These are phyloP conservation scores for Rhagoletis pomonella DNA, from an alignment of 1,140 invertebrate species.

Conservation along the genomic window DNA sequence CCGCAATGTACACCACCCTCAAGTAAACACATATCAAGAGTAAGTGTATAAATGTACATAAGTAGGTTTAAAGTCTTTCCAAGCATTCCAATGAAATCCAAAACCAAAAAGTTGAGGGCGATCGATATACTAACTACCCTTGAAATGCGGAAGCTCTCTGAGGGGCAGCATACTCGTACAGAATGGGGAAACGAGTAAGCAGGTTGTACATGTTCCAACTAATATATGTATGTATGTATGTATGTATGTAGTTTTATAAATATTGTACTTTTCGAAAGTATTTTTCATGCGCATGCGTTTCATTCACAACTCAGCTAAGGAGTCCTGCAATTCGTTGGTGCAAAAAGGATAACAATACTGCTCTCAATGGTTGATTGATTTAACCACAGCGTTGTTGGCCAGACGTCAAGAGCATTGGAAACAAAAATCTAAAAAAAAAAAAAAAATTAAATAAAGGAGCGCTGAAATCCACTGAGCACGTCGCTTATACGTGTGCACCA, in stretches of 20 bases:
- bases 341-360: constrained; percentile 23
- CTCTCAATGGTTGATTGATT: neutral
- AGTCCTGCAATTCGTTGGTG: neutral
- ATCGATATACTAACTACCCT: constrained; percentile 45
- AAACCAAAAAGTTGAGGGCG: neutral
- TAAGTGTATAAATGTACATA: too few species aligned
- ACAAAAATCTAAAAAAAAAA: neutral
- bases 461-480: neutral
- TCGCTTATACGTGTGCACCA: neutral
- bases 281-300: neutral
- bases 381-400: neutral
- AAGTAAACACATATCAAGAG: neutral
- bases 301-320: neutral
- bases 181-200: neutral
- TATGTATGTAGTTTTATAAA: too few species aligned
- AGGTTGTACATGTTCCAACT: neutral
- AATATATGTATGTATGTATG: neutral
- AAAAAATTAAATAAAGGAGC: neutral
- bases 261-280: neutral
- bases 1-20: neutral
- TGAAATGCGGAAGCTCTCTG: neutral
- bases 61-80: neutral
- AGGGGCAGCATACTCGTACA: neutral
- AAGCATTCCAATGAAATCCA: constrained; percentile 6
- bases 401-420: neutral